These are phyloP conservation scores for Silurus lanzhouensis DNA, from an alignment of 2,797 vertebrate genomes.

Conservation along the genomic window DNA sequence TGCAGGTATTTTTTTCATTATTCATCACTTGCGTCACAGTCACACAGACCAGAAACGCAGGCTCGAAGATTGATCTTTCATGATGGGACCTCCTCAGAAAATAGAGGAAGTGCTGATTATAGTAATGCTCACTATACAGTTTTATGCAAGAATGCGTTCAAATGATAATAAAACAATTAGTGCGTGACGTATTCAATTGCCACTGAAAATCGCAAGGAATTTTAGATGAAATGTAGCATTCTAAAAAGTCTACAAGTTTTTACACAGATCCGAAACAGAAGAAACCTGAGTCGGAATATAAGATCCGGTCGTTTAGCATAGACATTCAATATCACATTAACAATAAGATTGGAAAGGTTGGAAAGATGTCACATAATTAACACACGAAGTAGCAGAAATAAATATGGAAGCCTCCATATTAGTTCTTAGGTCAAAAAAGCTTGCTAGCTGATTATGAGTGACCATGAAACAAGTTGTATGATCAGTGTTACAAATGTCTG, in stretches of 20 bases:
- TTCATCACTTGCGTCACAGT: background rate
- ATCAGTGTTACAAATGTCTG: background rate
- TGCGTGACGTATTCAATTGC: too few relatives aligned
- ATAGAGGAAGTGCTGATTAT: too few relatives aligned
- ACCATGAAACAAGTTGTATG: background rate
- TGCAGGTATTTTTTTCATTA: background rate
- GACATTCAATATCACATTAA: background rate
- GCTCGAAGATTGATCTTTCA: too few relatives aligned
- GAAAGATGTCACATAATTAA: background rate
- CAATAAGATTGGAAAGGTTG: background rate
- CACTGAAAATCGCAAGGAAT: too few relatives aligned
- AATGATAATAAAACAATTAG: too few relatives aligned
- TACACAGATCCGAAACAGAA: background rate
- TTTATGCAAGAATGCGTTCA: too few relatives aligned
- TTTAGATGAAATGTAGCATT: too few relatives aligned
- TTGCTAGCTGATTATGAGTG: too few relatives aligned
- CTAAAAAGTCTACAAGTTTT: too few relatives aligned
- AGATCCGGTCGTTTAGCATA: background rate
- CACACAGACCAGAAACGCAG: too few relatives aligned
- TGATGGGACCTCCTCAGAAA: too few relatives aligned
- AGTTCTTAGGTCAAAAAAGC: background rate
- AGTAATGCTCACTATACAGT: too few relatives aligned
- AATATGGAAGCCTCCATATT: background rate
- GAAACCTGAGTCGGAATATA: background rate
- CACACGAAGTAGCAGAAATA: background rate